Conservation (phyloP, 2,888 invertebrate genomes). For the Heterodera filipjevi region DNA sequence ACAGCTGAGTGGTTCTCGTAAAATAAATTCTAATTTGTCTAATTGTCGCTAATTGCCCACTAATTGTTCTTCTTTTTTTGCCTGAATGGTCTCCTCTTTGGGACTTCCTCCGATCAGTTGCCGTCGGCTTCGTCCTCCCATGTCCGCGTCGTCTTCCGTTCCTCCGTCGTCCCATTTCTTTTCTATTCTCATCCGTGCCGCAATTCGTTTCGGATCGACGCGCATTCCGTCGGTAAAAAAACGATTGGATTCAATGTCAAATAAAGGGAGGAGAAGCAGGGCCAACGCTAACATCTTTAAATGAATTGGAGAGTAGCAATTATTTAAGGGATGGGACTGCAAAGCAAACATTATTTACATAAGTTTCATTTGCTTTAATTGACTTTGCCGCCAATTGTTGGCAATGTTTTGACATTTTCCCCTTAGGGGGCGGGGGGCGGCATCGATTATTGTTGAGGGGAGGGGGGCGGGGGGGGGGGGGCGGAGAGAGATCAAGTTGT, state of each 20-base stretch:
- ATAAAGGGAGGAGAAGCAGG: not conserved
- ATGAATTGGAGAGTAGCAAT: not conserved
- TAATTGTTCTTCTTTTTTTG: constrained; percentile 6
- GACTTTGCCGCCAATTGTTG: not conserved
- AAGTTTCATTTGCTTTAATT: not conserved
- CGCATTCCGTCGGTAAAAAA: constrained; percentile 45
- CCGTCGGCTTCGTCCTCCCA: constrained; percentile 45
- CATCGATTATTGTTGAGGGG: constrained; percentile 9
- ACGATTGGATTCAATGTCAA: not conserved
- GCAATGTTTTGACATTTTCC: not conserved
- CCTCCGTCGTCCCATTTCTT: constrained; percentile 46
- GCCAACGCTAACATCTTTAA: not conserved
- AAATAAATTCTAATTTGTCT: no score
- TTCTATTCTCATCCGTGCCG: constrained; percentile 54
- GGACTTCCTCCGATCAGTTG: constrained; percentile 52
- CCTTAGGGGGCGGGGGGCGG: no score
- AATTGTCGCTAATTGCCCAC: not conserved
- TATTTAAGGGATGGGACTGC: not conserved
- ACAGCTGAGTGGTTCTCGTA: not conserved
- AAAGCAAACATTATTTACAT: no score
- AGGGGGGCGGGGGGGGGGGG: not conserved
- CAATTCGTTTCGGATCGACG: constrained; percentile 57
- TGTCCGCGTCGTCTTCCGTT: not conserved
- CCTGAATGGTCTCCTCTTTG: constrained; percentile 62
- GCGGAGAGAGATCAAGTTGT: not conserved